Percentiles rank a stretch among this genome's conserved stretches.
Evolutionary conservation across 2,888 invertebrate genomes (phyloP).

Genomic region (Agonopterix arenella): DNA sequence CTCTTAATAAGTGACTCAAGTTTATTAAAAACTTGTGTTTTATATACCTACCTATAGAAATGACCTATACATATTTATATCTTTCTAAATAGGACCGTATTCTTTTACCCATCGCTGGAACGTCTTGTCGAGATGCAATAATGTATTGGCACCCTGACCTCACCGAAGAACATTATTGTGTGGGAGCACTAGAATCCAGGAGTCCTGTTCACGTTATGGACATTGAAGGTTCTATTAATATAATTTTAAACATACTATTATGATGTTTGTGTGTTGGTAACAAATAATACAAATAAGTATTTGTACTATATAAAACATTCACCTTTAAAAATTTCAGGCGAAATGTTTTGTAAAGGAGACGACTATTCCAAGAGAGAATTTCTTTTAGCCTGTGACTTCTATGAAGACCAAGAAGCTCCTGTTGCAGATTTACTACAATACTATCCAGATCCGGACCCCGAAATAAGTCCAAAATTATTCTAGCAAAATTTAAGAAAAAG

Average conservation of each 20-base stretch:
- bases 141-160: conserved; percentile 71
- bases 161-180: conserved; percentile 67
- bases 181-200: conserved; percentile 62
- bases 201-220: conserved; percentile 61
- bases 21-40: too few species aligned
- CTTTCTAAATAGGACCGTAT: conserved; percentile 46
- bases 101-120: conserved; percentile 62
- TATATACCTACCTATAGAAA: too few species aligned
- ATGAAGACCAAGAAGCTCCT: conserved; percentile 68
- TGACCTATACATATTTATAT: background rate
- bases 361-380: conserved; percentile 68
- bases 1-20: too few species aligned
- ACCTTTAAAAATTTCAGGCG: conserved; percentile 38
- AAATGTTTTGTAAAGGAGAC: conserved; percentile 68
- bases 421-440: conserved; percentile 66
- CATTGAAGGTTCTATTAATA: conserved; percentile 44
- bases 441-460: conserved; percentile 65
- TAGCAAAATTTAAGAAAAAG: background rate
- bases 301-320: background rate
- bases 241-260: too few species aligned
- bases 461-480: conserved; percentile 44
- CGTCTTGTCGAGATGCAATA: conserved; percentile 64
- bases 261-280: too few species aligned
- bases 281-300: too few species aligned
- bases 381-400: conserved; percentile 65